phyloP scores from a whole-genome alignment of 2,797 vertebrate species.

The Pipistrellus pipistrellus region DNA sequence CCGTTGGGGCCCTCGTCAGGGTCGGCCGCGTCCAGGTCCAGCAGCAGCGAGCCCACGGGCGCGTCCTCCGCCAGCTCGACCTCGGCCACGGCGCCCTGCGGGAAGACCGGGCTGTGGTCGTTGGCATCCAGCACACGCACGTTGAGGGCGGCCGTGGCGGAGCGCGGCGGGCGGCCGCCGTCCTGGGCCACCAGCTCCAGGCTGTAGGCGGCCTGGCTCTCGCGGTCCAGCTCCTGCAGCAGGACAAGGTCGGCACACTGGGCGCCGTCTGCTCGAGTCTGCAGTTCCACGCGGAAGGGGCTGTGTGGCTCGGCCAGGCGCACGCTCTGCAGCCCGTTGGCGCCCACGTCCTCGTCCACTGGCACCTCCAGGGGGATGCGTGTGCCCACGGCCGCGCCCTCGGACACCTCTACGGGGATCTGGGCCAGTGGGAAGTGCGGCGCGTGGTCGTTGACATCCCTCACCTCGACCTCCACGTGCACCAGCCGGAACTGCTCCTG shows the following conservation, averaged over 20 bases:
- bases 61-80: conserved; percentile 95
- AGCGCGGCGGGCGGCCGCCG: conserved; percentile 92
- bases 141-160: conserved; percentile 92
- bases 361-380: conserved; percentile 94
- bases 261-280: conserved; percentile 95
- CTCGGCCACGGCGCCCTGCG: conserved; percentile 88
- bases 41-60: conserved; percentile 91
- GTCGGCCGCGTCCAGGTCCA: conserved; percentile 93
- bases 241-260: conserved; percentile 97
- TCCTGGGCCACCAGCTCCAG: conserved; percentile 95
- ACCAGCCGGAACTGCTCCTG: conserved; percentile 95
- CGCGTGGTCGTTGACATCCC: conserved; percentile 96
- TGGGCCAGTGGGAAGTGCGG: conserved; percentile 93
- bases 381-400: conserved; percentile 93
- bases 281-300: conserved; percentile 96
- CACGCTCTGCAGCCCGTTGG: conserved; percentile 96
- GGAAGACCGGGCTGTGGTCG: conserved; percentile 96
- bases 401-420: conserved; percentile 94
- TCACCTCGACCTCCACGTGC: conserved; percentile 97
- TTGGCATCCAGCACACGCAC: conserved; percentile 96
- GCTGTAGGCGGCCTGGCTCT: conserved; percentile 92
- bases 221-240: conserved; percentile 95
- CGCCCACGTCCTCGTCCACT: conserved; percentile 94
- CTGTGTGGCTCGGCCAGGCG: conserved; percentile 94
- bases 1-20: conserved; percentile 95